Evolutionary conservation across 2,113 vertebrate genomes (phyloP).

Genomic region (Heterotilapia buettikoferi): DNA sequence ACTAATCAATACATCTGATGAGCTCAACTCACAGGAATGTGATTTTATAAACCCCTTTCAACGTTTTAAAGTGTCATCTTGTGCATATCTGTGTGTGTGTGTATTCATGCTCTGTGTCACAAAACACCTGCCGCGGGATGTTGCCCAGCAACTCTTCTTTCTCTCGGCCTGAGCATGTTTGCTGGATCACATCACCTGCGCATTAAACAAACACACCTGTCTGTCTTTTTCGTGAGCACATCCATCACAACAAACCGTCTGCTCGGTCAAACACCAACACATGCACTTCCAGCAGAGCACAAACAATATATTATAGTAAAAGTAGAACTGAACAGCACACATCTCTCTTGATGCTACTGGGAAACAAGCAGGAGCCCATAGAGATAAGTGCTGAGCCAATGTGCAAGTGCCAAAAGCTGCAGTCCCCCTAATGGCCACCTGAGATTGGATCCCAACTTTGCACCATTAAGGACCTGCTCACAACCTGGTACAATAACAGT

Average conservation of each 20-base stretch:
- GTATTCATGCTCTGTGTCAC: not conserved
- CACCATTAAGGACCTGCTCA: not conserved
- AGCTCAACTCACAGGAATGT: not conserved
- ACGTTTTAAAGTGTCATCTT: not conserved
- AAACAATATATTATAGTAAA: not conserved
- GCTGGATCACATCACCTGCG: not conserved
- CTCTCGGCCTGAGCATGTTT: slow-evolving; percentile 8
- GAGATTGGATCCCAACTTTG: not conserved
- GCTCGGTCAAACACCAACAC: not conserved
- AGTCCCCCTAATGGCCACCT: not conserved
- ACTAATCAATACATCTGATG: not conserved
- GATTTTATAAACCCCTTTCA: not conserved
- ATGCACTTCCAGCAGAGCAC: not conserved
- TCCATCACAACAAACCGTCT: not conserved
- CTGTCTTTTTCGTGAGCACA: not conserved
- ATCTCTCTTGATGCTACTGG: not conserved
- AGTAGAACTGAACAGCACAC: not conserved
- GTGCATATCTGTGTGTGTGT: not conserved
- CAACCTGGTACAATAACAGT: not conserved
- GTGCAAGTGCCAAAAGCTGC: not conserved
- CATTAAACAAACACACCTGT: not conserved
- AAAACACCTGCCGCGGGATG: slow-evolving; percentile 25
- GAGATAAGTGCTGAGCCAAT: not conserved
- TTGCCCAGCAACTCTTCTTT: slow-evolving; percentile 60
- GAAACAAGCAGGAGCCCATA: not conserved